Base-by-base conservation (phyloP, 2,113 vertebrate species). In the Ptychochromis oligacanthus region DNA sequence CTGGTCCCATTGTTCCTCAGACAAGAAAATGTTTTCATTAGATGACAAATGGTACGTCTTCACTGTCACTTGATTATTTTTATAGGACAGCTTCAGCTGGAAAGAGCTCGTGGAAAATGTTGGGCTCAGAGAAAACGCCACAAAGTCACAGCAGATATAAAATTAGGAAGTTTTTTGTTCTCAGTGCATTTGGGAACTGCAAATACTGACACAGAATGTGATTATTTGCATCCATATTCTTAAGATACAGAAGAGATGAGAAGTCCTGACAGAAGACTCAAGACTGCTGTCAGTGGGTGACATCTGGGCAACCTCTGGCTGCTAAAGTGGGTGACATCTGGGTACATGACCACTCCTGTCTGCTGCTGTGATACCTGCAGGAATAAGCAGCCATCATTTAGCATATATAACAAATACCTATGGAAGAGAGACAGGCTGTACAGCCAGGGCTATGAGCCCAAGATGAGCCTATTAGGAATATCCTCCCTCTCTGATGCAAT, bases 1-100 rank as follows among this genome's bases (percentile, higher is more conserved):
- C 56, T 43, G 20, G n/a, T 76, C 79, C 81, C 87, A 91, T 90
- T 88, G 90, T 91, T 89, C 85, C 61, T 75, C 80, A 0, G 58
- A 81, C 1, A 24, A 52, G 79, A 72, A 31, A 76, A 70, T 89
- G 87, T 88, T 89, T 88, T 83, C 28, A 31, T 83, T 55, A 31
- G 83, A 78, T 64, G 91, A 92, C 85, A 79, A 62, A 55, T 31
- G 31, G 26, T 20, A 18, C 24, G 15, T 86, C 84, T 83, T 82
- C 64, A 1, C 56, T 60, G 62, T 88, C 83, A 55, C 52, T 38
- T 36, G 59, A 72, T 86, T 92, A 80, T 92, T 91, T 84, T 80
- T 43, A 86, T 87, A 88, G 91, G 75, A 28, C 34, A 2, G 83
- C 18, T 36, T 36, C 4, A 11, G 56, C 15, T 59, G 83, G 85